These are phyloP conservation scores for Kryptopterus vitreolus DNA, from an alignment of 2,797 vertebrate genomes.

Conservation along the genomic window DNA sequence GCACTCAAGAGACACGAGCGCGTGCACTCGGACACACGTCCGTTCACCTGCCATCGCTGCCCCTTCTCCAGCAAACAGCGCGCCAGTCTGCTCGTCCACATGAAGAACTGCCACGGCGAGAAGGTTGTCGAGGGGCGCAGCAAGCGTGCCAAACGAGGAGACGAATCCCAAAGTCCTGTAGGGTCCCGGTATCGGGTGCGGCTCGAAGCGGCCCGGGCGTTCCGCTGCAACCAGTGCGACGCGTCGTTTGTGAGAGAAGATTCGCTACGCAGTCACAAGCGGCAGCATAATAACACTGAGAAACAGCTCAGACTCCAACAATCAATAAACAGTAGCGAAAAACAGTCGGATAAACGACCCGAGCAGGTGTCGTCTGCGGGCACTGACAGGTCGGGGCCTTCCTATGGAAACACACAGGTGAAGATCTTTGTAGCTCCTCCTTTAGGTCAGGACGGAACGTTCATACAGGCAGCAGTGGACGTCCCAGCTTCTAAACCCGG, in stretches of 20 bases:
- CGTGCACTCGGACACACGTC: constrained; percentile 89
- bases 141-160: constrained; percentile 62
- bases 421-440: constrained; percentile 88
- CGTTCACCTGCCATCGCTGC: constrained; percentile 88
- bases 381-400: constrained; percentile 62
- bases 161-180: constrained; percentile 67
- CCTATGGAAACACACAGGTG: constrained; percentile 78
- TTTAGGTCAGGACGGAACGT: constrained; percentile 66
- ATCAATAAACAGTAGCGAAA: constrained; percentile 40
- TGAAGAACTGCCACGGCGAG: constrained; percentile 87
- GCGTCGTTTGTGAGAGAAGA: constrained; percentile 95
- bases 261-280: constrained; percentile 91
- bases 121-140: constrained; percentile 67
- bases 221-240: constrained; percentile 84
- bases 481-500: constrained; percentile 62
- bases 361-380: constrained; percentile 72
- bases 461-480: constrained; percentile 68
- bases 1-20: constrained; percentile 90
- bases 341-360: constrained; percentile 57
- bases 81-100: constrained; percentile 91
- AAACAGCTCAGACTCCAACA: constrained; percentile 65
- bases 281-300: constrained; percentile 82
- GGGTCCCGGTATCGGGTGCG: constrained; percentile 84
- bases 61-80: constrained; percentile 92
- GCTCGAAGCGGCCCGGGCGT: constrained; percentile 87